Percentiles rank a stretch among this genome's conserved stretches.
Conservation (phyloP, 2,888 invertebrate species). For the Oscheius onirici region DNA sequence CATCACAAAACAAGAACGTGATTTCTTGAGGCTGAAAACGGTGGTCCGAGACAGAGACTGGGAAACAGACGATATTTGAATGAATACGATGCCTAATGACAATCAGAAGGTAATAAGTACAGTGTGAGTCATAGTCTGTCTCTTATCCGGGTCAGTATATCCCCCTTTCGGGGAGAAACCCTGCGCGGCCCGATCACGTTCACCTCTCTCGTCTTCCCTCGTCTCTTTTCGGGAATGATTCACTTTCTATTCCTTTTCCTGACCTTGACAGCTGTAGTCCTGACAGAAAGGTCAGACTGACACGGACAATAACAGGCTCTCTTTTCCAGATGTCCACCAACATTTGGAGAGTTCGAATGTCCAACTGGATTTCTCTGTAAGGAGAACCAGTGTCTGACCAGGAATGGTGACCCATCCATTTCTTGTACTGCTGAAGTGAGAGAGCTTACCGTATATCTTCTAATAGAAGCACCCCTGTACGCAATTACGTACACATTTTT, state of each 20-base stretch:
- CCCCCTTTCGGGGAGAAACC: not conserved
- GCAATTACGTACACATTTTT: too few species aligned
- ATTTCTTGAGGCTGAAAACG: too few species aligned
- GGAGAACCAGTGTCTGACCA: constrained; percentile 55
- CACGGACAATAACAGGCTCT: too few species aligned
- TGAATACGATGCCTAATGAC: too few species aligned
- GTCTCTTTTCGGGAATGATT: not conserved
- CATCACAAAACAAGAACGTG: too few species aligned
- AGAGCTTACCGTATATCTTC: too few species aligned
- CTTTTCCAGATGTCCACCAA: constrained; percentile 59
- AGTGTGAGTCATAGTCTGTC: not conserved
- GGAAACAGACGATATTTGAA: too few species aligned
- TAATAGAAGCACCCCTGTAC: too few species aligned
- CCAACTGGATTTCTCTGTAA: constrained; percentile 56
- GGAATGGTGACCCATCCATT: constrained; percentile 44
- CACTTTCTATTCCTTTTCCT: not conserved
- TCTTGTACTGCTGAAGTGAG: constrained; percentile 54
- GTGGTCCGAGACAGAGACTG: too few species aligned
- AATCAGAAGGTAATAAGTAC: too few species aligned
- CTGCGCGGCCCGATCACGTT: constrained; percentile 2
- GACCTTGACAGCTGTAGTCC: not conserved
- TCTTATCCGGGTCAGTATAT: not conserved
- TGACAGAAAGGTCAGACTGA: constrained; percentile 17
- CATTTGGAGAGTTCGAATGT: constrained; percentile 67
- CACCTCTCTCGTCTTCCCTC: not conserved